A percentile compares a stretch with the other conserved stretches of the same genome.
phyloP scores from a whole-genome alignment of 2,797 vertebrate species.

The Gephyroberyx darwinii region DNA sequence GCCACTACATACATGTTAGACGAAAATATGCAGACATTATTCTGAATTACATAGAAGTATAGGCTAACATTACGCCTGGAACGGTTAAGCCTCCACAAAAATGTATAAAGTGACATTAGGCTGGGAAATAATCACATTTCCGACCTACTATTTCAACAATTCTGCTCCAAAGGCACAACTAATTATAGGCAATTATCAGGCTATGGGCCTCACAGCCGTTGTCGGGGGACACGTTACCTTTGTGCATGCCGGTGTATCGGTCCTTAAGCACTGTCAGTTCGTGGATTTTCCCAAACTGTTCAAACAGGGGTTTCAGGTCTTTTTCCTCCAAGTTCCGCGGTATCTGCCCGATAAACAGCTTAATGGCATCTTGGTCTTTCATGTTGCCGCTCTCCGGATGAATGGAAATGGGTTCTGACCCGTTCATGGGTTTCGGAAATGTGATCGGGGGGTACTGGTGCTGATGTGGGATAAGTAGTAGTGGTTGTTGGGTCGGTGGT shows the following conservation, averaged over 20 bases:
- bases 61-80: neutral
- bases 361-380: conserved; percentile 99
- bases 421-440: conserved; percentile 88
- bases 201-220: conserved; percentile 44
- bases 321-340: conserved; percentile 97
- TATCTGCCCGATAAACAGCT: conserved; percentile 99
- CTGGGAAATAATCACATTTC: conserved; percentile 1
- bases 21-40: conserved; percentile 17
- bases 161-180: neutral
- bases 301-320: conserved; percentile 97
- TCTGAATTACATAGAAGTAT: neutral
- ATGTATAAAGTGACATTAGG: conserved; percentile 24
- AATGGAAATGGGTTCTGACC: conserved; percentile 88
- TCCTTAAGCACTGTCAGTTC: conserved; percentile 99
- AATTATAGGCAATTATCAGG: conserved; percentile 26
- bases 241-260: conserved; percentile 99
- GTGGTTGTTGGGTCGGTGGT: conserved; percentile 80
- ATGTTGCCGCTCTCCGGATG: conserved; percentile 93
- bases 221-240: conserved; percentile 85
- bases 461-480: conserved; percentile 80
- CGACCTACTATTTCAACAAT: conserved; percentile 5
- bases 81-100: neutral
- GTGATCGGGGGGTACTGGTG: conserved; percentile 84
- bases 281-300: conserved; percentile 99
- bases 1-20: conserved; percentile 18